phyloP scores from a whole-genome alignment of 2,797 vertebrate species.

The Petrocephalus schoutedeni region DNA sequence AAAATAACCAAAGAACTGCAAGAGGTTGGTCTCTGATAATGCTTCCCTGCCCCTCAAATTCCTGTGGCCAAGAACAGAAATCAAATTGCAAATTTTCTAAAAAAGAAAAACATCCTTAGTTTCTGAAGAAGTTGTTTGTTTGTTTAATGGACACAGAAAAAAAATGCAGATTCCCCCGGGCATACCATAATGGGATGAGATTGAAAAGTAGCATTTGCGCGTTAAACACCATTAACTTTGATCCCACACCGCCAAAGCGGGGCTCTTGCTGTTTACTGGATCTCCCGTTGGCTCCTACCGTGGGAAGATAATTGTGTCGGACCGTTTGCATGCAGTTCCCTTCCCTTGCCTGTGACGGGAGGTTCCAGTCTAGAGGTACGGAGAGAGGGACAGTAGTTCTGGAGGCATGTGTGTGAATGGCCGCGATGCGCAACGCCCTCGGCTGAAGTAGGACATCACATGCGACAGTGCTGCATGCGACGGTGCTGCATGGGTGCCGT shows the following conservation, averaged over 20 bases:
- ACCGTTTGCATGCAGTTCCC: constrained; percentile 8
- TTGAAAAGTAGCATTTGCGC: constrained; percentile 13
- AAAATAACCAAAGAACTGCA: neutral
- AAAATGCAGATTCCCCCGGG: constrained; percentile 12
- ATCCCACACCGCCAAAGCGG: constrained; percentile 15
- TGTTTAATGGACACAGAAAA: neutral
- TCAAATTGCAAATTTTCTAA: neutral
- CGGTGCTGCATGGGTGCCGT: neutral
- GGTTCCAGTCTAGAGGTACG: neutral
- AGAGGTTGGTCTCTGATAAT: neutral
- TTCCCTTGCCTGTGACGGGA: neutral
- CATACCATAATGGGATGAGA: constrained; percentile 18
- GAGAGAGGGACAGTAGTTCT: neutral
- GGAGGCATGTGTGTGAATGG: neutral
- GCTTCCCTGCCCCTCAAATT: neutral
- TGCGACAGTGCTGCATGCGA: neutral
- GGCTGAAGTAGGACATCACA: neutral
- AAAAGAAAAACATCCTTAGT: neutral
- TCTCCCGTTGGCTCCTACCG: constrained; percentile 20
- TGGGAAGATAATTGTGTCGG: constrained; percentile 23
- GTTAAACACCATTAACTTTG: constrained; percentile 30
- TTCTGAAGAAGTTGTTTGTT: constrained; percentile 24
- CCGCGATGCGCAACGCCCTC: too few species aligned
- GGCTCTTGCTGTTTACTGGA: constrained; percentile 2
- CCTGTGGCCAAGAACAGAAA: neutral